Evolutionary conservation across 2,797 vertebrate species (phyloP).

Genomic region (Sarcoramphus papa): DNA sequence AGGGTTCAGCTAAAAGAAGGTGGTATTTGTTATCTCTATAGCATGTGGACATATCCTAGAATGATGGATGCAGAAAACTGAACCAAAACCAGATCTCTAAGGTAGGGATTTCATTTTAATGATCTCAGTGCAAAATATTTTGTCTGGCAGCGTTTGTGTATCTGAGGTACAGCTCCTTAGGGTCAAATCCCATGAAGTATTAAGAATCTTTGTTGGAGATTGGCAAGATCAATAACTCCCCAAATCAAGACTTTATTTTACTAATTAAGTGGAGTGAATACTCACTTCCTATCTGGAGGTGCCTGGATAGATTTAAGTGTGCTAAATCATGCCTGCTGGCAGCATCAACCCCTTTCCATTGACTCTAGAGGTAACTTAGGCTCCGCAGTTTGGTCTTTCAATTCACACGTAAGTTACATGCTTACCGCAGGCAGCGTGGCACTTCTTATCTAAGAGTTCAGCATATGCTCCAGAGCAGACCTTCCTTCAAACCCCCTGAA

Average conservation of each 20-base stretch:
- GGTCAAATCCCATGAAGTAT: not conserved
- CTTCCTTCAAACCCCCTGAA: not conserved
- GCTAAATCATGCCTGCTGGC: not conserved
- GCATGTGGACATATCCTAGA: not conserved
- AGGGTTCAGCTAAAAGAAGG: not conserved
- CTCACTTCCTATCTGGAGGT: not conserved
- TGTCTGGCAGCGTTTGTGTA: not conserved
- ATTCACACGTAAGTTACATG: fast-evolving
- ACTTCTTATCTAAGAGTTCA: not conserved
- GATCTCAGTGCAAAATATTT: not conserved
- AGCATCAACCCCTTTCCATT: not conserved
- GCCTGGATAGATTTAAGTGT: not conserved
- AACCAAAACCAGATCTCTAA: not conserved
- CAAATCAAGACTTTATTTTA: not conserved
- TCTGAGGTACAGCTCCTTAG: not conserved
- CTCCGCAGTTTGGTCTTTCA: not conserved
- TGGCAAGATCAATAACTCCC: not conserved
- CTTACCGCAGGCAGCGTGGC: not conserved
- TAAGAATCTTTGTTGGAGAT: not conserved
- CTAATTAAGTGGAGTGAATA: not conserved
- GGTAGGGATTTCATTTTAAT: not conserved
- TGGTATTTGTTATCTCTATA: not conserved
- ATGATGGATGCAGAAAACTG: not conserved
- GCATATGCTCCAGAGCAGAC: not conserved
- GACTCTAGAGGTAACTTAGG: not conserved